Conservation (phyloP, 2,888 invertebrate species). For the Teleogryllus oceanicus region DNA sequence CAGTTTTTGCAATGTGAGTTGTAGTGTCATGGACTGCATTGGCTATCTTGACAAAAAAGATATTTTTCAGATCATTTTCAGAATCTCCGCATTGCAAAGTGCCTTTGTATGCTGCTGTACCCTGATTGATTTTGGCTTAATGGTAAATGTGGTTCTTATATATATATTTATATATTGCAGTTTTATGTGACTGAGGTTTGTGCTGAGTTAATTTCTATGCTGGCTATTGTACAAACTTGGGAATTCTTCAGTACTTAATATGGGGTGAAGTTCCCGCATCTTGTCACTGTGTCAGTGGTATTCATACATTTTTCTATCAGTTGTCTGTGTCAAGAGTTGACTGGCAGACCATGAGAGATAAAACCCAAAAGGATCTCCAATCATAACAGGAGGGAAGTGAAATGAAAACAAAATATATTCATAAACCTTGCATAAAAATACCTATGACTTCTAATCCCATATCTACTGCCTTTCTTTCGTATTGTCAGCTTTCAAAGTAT, state of each 20-base stretch:
- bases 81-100: slow-evolving; percentile 3
- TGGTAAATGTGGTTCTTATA: slow-evolving; percentile 9
- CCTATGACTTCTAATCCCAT: slow-evolving; percentile 33
- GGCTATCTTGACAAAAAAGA: slow-evolving; percentile 8
- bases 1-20: slow-evolving; percentile 10
- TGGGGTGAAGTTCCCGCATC: not conserved
- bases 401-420: slow-evolving; percentile 12
- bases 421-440: slow-evolving; percentile 22
- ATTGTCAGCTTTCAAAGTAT: slow-evolving; percentile 33
- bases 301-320: not conserved
- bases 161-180: slow-evolving; percentile 18
- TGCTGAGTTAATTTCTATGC: slow-evolving; percentile 2
- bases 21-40: slow-evolving; percentile 18
- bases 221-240: slow-evolving; percentile 18
- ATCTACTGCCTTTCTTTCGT: slow-evolving; percentile 35
- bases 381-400: slow-evolving; percentile 2
- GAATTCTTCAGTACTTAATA: not conserved
- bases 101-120: slow-evolving; percentile 10
- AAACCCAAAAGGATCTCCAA: not conserved
- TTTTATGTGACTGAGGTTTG: slow-evolving; percentile 9
- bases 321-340: slow-evolving; percentile 18
- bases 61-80: slow-evolving; percentile 18
- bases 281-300: not conserved
- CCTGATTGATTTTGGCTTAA: slow-evolving; percentile 18
- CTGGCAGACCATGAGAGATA: slow-evolving; percentile 18